Evolutionary conservation across 2,113 vertebrate genomes (phyloP).

Genomic region (Heterotis niloticus): DNA sequence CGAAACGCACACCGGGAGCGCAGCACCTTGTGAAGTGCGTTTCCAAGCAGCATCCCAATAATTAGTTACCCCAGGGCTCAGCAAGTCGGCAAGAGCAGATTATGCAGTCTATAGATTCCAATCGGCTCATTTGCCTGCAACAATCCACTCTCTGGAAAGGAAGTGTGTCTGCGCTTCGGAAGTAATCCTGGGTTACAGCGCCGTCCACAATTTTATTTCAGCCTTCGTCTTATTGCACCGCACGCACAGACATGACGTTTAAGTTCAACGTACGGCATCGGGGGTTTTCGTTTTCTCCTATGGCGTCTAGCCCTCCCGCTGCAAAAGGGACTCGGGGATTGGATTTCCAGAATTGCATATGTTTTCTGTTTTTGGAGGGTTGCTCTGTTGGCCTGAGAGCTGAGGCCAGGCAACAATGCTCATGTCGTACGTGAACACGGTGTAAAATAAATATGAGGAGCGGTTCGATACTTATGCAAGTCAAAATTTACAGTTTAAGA

Average conservation of each 20-base stretch:
- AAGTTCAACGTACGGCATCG: neutral
- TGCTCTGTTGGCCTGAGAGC: too few species aligned
- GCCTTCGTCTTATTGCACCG: neutral
- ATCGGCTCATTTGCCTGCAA: constrained; percentile 29
- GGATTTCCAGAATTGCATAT: too few species aligned
- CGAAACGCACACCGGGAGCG: constrained; percentile 17
- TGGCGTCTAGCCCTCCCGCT: too few species aligned
- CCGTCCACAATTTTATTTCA: neutral
- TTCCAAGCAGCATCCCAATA: constrained; percentile 43
- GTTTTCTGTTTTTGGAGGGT: too few species aligned
- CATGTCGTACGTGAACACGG: too few species aligned
- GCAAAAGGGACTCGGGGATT: too few species aligned
- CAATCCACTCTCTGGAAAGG: constrained; percentile 17
- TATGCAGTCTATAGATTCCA: constrained; percentile 44
- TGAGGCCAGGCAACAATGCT: too few species aligned
- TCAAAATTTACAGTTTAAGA: too few species aligned
- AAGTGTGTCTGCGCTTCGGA: neutral
- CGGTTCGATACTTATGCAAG: too few species aligned
- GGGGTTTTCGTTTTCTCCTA: too few species aligned
- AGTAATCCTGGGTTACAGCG: constrained; percentile 7
- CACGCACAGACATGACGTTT: neutral
- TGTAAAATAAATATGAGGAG: too few species aligned
- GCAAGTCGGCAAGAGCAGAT: constrained; percentile 43
- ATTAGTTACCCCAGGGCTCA: constrained; percentile 45
- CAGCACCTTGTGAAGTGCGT: constrained; percentile 36